Evolutionary conservation across 2,797 vertebrate species (phyloP), one percentile per base, ranked within the genome.

Genomic region (Acropternis orthonyx): DNA sequence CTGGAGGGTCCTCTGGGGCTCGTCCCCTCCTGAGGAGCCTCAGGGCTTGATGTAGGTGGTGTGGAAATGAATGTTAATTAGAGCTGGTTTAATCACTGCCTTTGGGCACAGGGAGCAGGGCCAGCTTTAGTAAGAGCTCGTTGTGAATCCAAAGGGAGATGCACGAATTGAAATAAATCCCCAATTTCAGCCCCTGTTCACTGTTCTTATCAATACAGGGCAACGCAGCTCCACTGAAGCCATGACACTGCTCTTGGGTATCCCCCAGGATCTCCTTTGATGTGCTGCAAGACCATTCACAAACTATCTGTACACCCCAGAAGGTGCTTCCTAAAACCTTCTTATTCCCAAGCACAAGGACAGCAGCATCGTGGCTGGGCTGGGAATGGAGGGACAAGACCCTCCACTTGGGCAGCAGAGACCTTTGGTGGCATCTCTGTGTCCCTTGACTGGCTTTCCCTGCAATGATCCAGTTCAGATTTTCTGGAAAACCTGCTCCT

Each of bases 391-490:
- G 24, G 43, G 39, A 22, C 8, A 20, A 14, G 18, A 16, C 12
- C 17, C 44, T 41, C 44, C 48, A 49, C 37, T 21, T 54, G 52
- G 52, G 52, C 52, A 54, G 28, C 52, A 54, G 73, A 61, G 73
- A 10, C 14, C 7, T 46, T n/a, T 56, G 71, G 51, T 39, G 67
- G 44, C 48, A 34, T 20, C 79, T 84, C 34, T 2, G 36, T 12
- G 32, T 62, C 85, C 54, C 73, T 71, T 4, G 5, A 5, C 4
- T 51, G 79, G n/a, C 28, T 86, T 81, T 32, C 18, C 74, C 37
- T 37, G 73, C 14, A 55, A 43, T 8, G 76, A 76, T 93, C 93
- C 95, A 92, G 66, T 71, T 95, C 94, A 51, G 75, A 37, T 91
- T 95, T 96, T 93, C 79, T n/a, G 39, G 26, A 10, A 93, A 72